phyloP scores from a whole-genome alignment of 1,140 invertebrate species.

The Brachionus calyciflorus region DNA sequence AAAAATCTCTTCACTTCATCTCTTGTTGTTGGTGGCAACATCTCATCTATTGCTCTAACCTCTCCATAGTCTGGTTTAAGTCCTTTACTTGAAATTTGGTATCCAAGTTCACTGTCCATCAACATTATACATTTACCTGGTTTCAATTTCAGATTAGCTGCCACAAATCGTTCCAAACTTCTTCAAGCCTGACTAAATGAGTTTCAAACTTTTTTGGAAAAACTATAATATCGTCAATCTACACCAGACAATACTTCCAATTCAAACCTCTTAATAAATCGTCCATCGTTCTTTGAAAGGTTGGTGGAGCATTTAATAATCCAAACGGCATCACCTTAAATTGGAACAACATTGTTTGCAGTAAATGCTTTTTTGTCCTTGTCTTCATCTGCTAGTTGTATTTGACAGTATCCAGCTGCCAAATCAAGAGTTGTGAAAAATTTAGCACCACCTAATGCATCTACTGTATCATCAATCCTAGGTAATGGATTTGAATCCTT shows the following conservation, averaged over 20 bases:
- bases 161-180: neutral
- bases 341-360: constrained; percentile 47
- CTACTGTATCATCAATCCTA: no score
- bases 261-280: constrained; percentile 25
- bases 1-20: constrained; percentile 52
- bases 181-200: constrained; percentile 49
- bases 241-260: constrained; percentile 16
- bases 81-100: neutral
- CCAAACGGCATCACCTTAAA: constrained; percentile 59
- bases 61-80: neutral
- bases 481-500: constrained; percentile 5
- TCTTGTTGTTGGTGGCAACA: constrained; percentile 51
- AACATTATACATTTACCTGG: neutral
- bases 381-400: constrained; percentile 50
- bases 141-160: constrained; percentile 6
- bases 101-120: neutral
- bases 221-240: constrained; percentile 23
- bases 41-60: constrained; percentile 50
- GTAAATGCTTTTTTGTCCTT: constrained; percentile 51
- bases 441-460: no score
- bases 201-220: neutral
- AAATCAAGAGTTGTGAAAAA: constrained; percentile 55
- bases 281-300: constrained; percentile 54
- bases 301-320: no score
- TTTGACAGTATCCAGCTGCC: constrained; percentile 55